Base-by-base conservation (phyloP, 2,888 invertebrate genomes). In the Epistrophe eligans region DNA sequence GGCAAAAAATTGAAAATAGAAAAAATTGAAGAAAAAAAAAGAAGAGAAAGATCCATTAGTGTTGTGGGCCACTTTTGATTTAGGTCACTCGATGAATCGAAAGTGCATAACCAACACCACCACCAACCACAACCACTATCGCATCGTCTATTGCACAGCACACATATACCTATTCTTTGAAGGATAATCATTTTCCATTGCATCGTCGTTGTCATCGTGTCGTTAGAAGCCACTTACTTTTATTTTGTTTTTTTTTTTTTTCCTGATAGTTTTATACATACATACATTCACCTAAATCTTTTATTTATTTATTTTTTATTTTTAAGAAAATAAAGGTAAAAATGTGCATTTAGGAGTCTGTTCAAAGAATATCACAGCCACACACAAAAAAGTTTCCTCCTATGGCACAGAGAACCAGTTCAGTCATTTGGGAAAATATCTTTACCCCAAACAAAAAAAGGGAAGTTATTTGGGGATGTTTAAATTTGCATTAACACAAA, bases 401-500 rank as follows among this genome's bases (percentile, higher is more conserved):
- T n/a, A 4, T 32, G 32, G 32, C 1, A 45, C n/a, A 10, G 7
- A 2, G 32, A 3, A 43, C 7, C 9, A 5, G 2, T 8, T 0
- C n/a, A 57, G 35, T 15, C 17, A 28, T 32, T 24, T 24, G 17
- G 6, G 55, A 38, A 55, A 55, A 40, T 70, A 55, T 40, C 24
- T 19, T 32, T 72, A 24, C 1, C 66, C 35, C 48, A 13, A 66
- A 66, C n/a, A 48, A 52, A 48, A 48, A 28, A 4, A 32, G 32
- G 5, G 5, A 32, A 10, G 40, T 58, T 48, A 38, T 50, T 55
- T 19, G 66, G 62, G 55, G 45, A 62, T 48, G 50, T 38, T 67
- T 19, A 67, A 64, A 79, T 84, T 84, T 84, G 84, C 84, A 84
- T 84, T 76, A 74, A 72, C 62, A 79, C 28, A 50, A 72, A 24